A percentile compares a stretch with the other conserved stretches of the same genome.
phyloP scores from a whole-genome alignment of 2,797 vertebrate species.

The Peromyscus attwateri region DNA sequence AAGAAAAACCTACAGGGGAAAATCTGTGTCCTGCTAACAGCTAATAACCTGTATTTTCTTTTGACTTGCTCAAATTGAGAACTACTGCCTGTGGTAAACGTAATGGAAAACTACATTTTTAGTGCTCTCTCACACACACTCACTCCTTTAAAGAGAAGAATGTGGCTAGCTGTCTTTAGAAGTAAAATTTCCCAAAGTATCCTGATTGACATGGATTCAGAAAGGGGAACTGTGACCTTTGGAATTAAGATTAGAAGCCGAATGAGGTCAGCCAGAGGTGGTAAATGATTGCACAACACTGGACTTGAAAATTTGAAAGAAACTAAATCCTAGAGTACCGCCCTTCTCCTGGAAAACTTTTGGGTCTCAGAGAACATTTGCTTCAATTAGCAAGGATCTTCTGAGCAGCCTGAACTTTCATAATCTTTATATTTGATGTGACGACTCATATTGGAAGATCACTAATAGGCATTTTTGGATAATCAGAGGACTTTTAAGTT shows the following conservation, averaged over 20 bases:
- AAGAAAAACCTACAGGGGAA: constrained; percentile 82
- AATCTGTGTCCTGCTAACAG: constrained; percentile 82
- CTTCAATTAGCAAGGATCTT: not conserved
- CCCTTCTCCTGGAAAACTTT: constrained; percentile 11
- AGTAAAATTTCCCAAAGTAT: constrained; percentile 83
- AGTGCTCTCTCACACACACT: constrained; percentile 81
- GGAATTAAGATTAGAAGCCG: constrained; percentile 76
- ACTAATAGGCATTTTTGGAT: not conserved
- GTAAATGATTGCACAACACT: constrained; percentile 55
- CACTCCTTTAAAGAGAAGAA: constrained; percentile 86
- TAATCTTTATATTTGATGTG: not conserved
- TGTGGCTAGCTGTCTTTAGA: constrained; percentile 86
- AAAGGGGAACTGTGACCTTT: constrained; percentile 77
- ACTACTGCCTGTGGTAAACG: constrained; percentile 87
- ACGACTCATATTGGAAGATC: not conserved
- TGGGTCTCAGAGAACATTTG: not conserved
- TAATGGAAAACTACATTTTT: constrained; percentile 88
- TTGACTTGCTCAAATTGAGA: constrained; percentile 89
- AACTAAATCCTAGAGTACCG: constrained; percentile 53
- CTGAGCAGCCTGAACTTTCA: constrained; percentile 28
- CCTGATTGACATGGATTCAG: constrained; percentile 75
- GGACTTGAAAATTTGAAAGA: constrained; percentile 71
- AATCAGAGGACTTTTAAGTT: constrained; percentile 7
- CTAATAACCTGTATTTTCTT: constrained; percentile 89
- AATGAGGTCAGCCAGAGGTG: constrained; percentile 70